Base-by-base conservation (phyloP, 2,888 invertebrate genomes). In the Spilosoma lubricipeda region DNA sequence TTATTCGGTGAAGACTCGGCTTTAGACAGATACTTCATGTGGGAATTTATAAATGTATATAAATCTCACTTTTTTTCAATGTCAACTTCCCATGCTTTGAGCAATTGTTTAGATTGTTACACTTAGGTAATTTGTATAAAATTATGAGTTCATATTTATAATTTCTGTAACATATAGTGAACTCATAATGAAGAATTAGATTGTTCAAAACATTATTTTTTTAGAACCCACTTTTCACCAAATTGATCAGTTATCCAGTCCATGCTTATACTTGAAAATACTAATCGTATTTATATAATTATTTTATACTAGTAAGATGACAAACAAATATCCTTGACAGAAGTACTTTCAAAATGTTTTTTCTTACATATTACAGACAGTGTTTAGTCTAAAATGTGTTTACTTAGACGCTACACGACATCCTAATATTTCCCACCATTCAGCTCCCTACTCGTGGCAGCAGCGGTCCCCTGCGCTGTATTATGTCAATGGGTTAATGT, bases 401-500 rank as follows among this genome's bases (percentile, higher is more conserved):
- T 30, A 11, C 48, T 20, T 27, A 67, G 20, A n/a, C 18, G 33
- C 39, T 63, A n/a, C 59, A 70, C 27, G 33, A 59, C 33, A 63
- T 67, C 20, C 56, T 39, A 66, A 33, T 33, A 64, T 68, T 71
- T 71, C 76, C 56, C 71, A 71, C 52, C 70, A 65, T 52, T 63
- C 59, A 63, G 63, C 70, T 76, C 72, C 76, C 75, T 72, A 72
- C 67, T 71, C 64, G 68, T 64, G 69, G 71, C 76, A 72, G 71
- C 65, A 71, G 74, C 75, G 79, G 80, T 82, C 86, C 88, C 89
- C 85, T 82, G 80, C 80, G 70, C 84, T 80, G 78, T 88, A 88
- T 84, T 85, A 85, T 90, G 88, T 89, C 89, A 91, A 88, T 89
- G 85, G 90, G 89, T 90, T 90, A 90, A 90, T 91, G 79, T 78